Base-by-base conservation (phyloP, 2,888 invertebrate genomes). In the Parnassius smintheus region DNA sequence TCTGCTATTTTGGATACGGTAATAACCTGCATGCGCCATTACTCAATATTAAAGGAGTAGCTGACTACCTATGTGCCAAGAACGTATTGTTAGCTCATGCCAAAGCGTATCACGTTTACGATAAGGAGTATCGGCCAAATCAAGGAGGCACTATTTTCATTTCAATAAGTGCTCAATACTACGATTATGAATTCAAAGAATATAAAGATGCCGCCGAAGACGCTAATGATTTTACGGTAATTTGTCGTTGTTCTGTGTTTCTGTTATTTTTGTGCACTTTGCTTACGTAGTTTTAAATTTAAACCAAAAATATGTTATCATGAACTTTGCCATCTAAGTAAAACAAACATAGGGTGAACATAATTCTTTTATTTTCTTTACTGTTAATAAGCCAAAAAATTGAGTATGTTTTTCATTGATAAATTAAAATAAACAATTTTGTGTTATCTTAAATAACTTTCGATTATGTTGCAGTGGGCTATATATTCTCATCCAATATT, bases 401-500 rank as follows among this genome's bases (percentile, higher is more conserved):
- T 35, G 7, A 35, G 35, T 35, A 25, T 1, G 25, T 0, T 35
- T 25, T 35, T 35, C 35, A 35, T 35, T 35, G 7, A 35, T 4
- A 1, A 35, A 35, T 35, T 35, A 7, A 35, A 4, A 35, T 7
- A 35, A 25, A 25, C 25, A 2, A 25, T 4, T 44, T 11, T 11
- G 11, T 44, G 9, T 44, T 9, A 13, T 35, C 1, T 56, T 9
- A 46, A n/a, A 10, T 55, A 42, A 13, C 12, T 90, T 83, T 65
- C 7, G 35, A 35, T 35, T 35, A 35, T 35, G 35, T 35, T 35
- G 7, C 71, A 91, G 88, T 78, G 91, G 64, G 93, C 93, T 22
- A 92, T 93, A 91, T 93, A 93, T 69, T 85, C 90, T 2, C 89
- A 94, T 82, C 94, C 95, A 0, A 93, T 95, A 61, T 93, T 93